These are phyloP conservation scores for Pollimyrus isidori DNA, from an alignment of 2,113 vertebrate species.

Conservation along the genomic window DNA sequence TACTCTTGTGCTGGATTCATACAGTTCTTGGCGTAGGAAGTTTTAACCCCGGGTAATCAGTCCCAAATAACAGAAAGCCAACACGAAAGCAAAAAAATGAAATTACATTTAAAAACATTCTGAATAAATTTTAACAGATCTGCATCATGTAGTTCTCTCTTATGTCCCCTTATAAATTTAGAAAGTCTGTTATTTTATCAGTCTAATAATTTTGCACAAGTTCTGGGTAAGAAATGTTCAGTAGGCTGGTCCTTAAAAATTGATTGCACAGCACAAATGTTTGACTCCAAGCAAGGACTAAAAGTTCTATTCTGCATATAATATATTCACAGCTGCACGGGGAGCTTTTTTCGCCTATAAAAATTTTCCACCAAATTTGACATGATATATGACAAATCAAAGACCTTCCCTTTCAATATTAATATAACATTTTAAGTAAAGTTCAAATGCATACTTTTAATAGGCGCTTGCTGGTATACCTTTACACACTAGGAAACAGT, in stretches of 20 bases:
- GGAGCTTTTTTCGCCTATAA: neutral
- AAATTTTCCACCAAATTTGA: neutral
- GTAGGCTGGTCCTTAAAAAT: neutral
- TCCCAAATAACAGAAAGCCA: neutral
- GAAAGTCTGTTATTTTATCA: neutral
- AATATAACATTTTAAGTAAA: neutral
- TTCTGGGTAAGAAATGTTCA: neutral
- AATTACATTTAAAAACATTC: neutral
- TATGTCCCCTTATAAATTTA: neutral
- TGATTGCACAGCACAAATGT: neutral
- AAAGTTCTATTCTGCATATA: neutral
- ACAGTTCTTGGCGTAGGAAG: neutral
- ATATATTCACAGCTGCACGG: neutral
- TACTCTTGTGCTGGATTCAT: neutral
- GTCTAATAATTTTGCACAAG: neutral
- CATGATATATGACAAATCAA: neutral
- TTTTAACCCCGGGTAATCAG: neutral
- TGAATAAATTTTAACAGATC: neutral
- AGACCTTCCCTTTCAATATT: neutral
- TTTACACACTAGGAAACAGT: neutral
- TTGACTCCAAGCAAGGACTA: neutral
- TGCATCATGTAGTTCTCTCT: neutral
- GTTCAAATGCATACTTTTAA: neutral
- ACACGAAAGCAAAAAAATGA: neutral
- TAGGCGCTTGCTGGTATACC: neutral